Base-by-base conservation (phyloP, 2,888 invertebrate genomes). In the Drosophila mulleri region DNA sequence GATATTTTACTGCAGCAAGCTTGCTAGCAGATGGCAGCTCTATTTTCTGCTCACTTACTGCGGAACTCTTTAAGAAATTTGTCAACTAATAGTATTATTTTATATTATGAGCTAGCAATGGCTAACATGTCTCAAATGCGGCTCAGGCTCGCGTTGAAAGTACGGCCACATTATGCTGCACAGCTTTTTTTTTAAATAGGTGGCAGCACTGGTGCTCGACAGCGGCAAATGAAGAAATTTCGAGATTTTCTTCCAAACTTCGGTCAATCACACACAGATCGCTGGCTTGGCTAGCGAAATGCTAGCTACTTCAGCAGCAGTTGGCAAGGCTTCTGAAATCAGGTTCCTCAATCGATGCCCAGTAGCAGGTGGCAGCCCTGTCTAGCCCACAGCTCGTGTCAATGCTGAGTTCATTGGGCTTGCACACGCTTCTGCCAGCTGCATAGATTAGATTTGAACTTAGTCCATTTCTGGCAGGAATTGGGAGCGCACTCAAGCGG, bases 401-500 rank as follows among this genome's bases (percentile, higher is more conserved):
- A 23, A 16, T n/a, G 8, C 37, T 1, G 14, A 23, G 14, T 7
- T 20, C 23, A 39, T 64, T 16, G 41, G 16, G 29, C 1, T 37
- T 52, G 26, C 16, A 42, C 59, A 41, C 60, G 11, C 39, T 39
- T 23, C 14, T 14, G 42, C 44, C 41, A 16, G 18, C 14, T 20
- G 35, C n/a, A 41, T 3, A n/a, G 26, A 45, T 44, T 44, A 44
- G 57, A 44, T 44, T 20, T 32, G 8, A 35, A 6, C 7, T 7
- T 12, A 42, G 26, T 48, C n/a, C 12, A 37, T 54, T 48, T 65
- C 39, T 35, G 35, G n/a, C 44, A 41, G 39, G 56, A 12, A 32
- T 56, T 57, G 57, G 18, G 29, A 14, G 47, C 32, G 14, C 41
- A 35, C 42, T 48, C 58, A 64, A 35, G 42, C 23, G 45, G 39